phyloP scores from a whole-genome alignment of 2,888 invertebrate species.

The Ophion ellenae region DNA sequence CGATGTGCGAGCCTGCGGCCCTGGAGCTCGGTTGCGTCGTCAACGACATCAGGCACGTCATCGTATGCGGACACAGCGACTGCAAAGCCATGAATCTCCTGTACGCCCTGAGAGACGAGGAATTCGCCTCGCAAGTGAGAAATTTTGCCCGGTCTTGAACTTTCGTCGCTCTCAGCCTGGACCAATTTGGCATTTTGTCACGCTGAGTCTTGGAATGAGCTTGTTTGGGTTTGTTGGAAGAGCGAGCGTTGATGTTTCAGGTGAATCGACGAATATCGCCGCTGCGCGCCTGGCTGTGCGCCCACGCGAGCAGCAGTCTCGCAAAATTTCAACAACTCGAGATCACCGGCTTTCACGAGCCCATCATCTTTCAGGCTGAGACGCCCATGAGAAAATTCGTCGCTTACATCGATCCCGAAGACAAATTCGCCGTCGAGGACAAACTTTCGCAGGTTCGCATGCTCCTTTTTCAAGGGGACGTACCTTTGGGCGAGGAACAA shows the following conservation, averaged over 20 bases:
- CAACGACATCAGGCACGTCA: slow-evolving; percentile 95
- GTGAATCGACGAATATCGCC: slow-evolving; percentile 93
- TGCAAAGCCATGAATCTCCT: slow-evolving; percentile 99
- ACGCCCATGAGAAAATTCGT: slow-evolving; percentile 94
- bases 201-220: not conserved
- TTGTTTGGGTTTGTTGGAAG: not conserved
- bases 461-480: not conserved
- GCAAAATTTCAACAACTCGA: slow-evolving; percentile 92
- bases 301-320: slow-evolving; percentile 92
- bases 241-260: slow-evolving; percentile 79
- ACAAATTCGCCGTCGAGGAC: slow-evolving; percentile 94
- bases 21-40: slow-evolving; percentile 96
- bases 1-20: slow-evolving; percentile 97
- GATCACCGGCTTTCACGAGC: slow-evolving; percentile 87
- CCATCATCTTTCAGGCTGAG: slow-evolving; percentile 94
- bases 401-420: slow-evolving; percentile 97
- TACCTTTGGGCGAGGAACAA: not conserved
- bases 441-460: slow-evolving; percentile 94
- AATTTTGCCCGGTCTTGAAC: not conserved
- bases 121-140: slow-evolving; percentile 89
- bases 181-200: no score
- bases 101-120: slow-evolving; percentile 91
- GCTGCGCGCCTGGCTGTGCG: slow-evolving; percentile 95
- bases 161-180: no score
- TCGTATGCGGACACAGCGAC: slow-evolving; percentile 98